These are phyloP conservation scores for Andinoacara biseriatus DNA, from an alignment of 2,113 vertebrate genomes.

Conservation along the genomic window DNA sequence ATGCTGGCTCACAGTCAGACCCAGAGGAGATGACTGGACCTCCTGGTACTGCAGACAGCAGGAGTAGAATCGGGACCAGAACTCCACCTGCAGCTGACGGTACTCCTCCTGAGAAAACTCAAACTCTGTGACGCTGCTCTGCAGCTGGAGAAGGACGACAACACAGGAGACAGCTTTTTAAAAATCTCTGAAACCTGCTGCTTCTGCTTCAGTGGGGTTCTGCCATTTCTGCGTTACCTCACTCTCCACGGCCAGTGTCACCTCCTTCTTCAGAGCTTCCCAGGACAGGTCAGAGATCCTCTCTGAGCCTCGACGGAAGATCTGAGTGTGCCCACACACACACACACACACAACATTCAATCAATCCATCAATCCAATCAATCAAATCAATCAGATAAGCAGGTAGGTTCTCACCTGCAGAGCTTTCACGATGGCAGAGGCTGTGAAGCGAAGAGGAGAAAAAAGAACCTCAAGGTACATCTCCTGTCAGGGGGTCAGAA, in stretches of 20 bases:
- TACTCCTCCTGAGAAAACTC: slow-evolving; percentile 95
- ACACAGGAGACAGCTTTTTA: neutral
- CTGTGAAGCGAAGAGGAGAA: slow-evolving; percentile 84
- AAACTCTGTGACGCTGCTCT: slow-evolving; percentile 89
- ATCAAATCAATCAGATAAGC: neutral
- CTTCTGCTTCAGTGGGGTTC: neutral
- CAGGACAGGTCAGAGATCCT: slow-evolving; percentile 84
- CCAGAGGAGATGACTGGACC: slow-evolving; percentile 86
- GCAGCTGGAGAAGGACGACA: slow-evolving; percentile 80
- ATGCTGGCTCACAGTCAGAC: slow-evolving; percentile 84
- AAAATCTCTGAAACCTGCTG: accelerated
- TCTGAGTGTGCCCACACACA: slow-evolving; percentile 73
- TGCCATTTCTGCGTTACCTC: slow-evolving; percentile 79
- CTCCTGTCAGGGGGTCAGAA: slow-evolving; percentile 78
- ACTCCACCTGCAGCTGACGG: slow-evolving; percentile 91
- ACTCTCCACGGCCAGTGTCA: slow-evolving; percentile 90
- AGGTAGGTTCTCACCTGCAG: slow-evolving; percentile 43
- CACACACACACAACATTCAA: neutral
- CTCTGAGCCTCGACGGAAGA: slow-evolving; percentile 87
- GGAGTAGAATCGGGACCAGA: slow-evolving; percentile 96
- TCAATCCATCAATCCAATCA: neutral
- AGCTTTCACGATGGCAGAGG: slow-evolving; percentile 88
- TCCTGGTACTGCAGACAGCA: slow-evolving; percentile 97
- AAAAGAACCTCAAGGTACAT: slow-evolving; percentile 89
- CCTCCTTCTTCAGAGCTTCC: slow-evolving; percentile 91